Conservation (phyloP, 2,113 vertebrate genomes). For the Puffinus mauretanicus region DNA sequence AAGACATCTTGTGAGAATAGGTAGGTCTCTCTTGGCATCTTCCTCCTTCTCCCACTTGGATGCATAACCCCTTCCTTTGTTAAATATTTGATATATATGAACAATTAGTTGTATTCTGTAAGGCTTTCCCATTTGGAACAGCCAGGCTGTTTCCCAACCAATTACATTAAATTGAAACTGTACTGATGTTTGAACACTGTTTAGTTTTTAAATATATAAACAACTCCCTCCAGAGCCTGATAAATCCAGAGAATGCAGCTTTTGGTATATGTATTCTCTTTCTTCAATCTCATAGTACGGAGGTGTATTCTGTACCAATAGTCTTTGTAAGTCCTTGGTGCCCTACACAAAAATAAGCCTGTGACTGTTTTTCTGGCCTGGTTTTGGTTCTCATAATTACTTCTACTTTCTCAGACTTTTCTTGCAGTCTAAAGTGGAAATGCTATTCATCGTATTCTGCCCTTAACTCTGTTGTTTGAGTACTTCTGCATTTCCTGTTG, state of each 20-base stretch:
- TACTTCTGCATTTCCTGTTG: slow-evolving; percentile 25
- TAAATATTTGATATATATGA: background rate
- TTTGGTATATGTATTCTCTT: background rate
- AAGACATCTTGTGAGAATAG: background rate
- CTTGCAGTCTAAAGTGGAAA: background rate
- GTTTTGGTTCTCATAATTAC: background rate
- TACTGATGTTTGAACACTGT: background rate
- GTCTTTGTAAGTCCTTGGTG: background rate
- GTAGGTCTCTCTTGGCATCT: background rate
- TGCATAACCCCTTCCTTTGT: background rate
- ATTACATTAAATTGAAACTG: background rate
- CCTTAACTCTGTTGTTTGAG: background rate
- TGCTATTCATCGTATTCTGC: background rate
- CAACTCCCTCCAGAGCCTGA: background rate
- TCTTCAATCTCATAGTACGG: background rate
- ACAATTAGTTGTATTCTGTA: background rate
- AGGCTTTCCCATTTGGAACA: slow-evolving; percentile 9
- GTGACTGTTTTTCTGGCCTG: background rate
- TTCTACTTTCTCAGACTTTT: slow-evolving; percentile 9
- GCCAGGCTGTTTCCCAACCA: background rate
- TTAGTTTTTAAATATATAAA: background rate
- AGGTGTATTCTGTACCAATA: background rate
- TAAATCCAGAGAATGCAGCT: background rate
- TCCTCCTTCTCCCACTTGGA: background rate
- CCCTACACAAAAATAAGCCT: background rate